A percentile compares a stretch with the other conserved stretches of the same genome.
Conservation (phyloP, 2,113 vertebrate species). For the Leptodactylus fuscus region DNA sequence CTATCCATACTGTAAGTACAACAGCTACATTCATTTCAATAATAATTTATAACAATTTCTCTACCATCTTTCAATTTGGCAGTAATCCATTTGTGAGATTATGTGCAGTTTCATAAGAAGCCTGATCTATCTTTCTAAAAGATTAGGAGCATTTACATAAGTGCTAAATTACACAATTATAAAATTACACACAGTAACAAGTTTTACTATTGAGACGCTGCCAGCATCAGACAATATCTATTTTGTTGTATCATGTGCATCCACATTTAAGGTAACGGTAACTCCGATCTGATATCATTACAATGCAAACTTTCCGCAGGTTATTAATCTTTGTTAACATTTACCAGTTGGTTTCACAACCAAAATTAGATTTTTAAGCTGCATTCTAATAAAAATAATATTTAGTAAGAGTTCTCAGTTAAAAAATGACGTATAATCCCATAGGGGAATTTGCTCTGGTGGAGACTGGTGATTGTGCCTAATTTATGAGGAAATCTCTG, state of each 20-base stretch:
- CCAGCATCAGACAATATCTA: background rate
- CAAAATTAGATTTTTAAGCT: background rate
- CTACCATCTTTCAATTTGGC: background rate
- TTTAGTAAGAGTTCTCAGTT: background rate
- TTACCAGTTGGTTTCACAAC: background rate
- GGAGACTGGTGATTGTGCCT: too few relatives aligned
- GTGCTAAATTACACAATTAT: conserved; percentile 44
- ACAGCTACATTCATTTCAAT: background rate
- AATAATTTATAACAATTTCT: background rate
- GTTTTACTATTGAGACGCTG: background rate
- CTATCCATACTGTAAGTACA: background rate
- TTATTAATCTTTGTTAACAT: background rate
- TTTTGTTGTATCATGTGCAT: conserved; percentile 12
- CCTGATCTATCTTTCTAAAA: conserved; percentile 14
- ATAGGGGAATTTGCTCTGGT: too few relatives aligned
- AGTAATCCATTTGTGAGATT: conserved; percentile 11
- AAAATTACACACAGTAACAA: conserved; percentile 15
- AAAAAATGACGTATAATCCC: background rate
- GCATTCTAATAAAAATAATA: background rate
- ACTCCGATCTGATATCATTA: conserved; percentile 12
- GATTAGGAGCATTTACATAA: conserved; percentile 33
- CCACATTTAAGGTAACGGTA: background rate
- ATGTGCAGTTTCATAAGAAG: background rate
- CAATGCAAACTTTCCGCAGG: background rate
- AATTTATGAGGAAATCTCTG: too few relatives aligned